These are phyloP conservation scores for Heliothis peltigera DNA, from an alignment of 2,888 invertebrate species.

Conservation along the genomic window DNA sequence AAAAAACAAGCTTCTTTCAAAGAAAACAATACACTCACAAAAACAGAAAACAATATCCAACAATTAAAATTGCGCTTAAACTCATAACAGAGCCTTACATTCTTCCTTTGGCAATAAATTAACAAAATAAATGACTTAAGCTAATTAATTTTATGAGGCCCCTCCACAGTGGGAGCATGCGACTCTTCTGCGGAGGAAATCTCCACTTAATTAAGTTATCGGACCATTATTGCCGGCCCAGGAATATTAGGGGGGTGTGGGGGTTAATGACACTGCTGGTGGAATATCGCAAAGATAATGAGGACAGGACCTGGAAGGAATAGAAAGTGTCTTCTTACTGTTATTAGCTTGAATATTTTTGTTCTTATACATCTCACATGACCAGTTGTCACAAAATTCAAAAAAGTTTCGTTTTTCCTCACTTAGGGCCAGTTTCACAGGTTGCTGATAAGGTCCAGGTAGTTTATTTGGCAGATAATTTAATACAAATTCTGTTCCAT, in stretches of 20 bases:
- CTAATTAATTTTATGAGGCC: constrained; percentile 68
- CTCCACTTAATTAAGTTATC: constrained; percentile 79
- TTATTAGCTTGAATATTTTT: background rate
- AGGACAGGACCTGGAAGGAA: constrained; percentile 44
- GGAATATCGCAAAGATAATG: constrained; percentile 48
- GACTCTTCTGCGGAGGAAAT: constrained; percentile 65
- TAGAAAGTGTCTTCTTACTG: constrained; percentile 23
- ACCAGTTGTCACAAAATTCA: too few relatives aligned
- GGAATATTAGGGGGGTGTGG: constrained; percentile 53
- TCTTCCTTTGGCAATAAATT: constrained; percentile 60
- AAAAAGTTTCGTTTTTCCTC: too few relatives aligned
- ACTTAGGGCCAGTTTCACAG: too few relatives aligned
- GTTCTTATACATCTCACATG: too few relatives aligned
- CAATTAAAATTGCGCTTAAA: constrained; percentile 32
- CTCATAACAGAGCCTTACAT: constrained; percentile 46
- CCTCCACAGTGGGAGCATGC: constrained; percentile 51
- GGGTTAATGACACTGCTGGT: constrained; percentile 24
- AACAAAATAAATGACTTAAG: constrained; percentile 66
- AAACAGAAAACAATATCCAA: constrained; percentile 24
- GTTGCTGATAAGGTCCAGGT: too few relatives aligned
- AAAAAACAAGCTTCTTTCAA: too few relatives aligned
- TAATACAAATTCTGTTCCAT: too few relatives aligned
- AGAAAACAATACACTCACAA: constrained; percentile 5
- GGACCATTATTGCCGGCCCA: constrained; percentile 69
- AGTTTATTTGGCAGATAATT: too few relatives aligned